Conservation (phyloP, 2,113 vertebrate genomes). For the Origma solitaria region DNA sequence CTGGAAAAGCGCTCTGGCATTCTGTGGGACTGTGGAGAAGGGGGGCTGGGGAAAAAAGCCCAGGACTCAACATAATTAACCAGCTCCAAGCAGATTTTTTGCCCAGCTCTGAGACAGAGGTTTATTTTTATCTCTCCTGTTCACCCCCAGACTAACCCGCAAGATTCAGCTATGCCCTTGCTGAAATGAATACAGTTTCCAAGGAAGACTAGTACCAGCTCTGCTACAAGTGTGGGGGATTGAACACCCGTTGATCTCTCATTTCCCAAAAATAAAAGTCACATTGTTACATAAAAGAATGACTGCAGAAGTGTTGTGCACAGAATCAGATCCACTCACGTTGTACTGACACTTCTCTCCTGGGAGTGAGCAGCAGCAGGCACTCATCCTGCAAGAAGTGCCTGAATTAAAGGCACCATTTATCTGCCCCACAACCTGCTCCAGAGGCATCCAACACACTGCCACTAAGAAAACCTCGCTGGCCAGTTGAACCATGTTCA, state of each 20-base stretch:
- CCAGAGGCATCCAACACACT: neutral
- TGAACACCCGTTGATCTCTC: neutral
- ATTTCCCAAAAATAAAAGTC: conserved; percentile 40
- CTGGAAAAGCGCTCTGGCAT: neutral
- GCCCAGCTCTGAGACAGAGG: neutral
- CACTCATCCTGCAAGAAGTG: neutral
- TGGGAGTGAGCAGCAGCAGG: neutral
- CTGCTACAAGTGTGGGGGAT: neutral
- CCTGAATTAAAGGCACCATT: neutral
- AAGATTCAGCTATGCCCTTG: neutral
- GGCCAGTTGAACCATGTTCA: neutral
- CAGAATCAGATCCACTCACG: neutral
- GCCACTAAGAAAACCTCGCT: neutral
- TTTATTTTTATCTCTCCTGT: neutral
- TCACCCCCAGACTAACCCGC: neutral
- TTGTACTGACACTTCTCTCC: neutral
- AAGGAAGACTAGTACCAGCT: neutral
- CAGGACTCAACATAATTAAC: neutral
- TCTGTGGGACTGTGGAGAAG: neutral
- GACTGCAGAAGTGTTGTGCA: conserved; percentile 1
- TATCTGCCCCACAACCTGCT: neutral
- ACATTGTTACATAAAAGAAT: conserved; percentile 50
- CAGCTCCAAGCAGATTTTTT: neutral
- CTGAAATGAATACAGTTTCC: neutral
- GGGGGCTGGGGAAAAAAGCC: neutral